Evolutionary conservation across 2,888 invertebrate genomes (phyloP).

Genomic region (Dendrolimus houi): DNA sequence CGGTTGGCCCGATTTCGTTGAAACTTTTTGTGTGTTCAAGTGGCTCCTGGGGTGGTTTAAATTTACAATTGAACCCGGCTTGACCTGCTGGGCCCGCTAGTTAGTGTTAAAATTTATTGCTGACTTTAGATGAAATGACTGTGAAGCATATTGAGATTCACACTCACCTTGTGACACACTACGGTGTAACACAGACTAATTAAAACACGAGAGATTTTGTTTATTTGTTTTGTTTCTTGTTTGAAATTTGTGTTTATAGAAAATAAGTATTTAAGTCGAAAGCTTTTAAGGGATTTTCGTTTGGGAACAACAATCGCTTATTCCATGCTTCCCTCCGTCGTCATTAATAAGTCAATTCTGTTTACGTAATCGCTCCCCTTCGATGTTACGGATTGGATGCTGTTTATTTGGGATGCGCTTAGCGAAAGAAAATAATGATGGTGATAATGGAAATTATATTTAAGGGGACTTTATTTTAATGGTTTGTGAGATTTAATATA

Average conservation of each 20-base stretch:
- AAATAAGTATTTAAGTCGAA: constrained; percentile 45
- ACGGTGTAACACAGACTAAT: constrained; percentile 30
- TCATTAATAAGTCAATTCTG: constrained; percentile 27
- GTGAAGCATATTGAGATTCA: too few relatives aligned
- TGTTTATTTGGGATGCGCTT: constrained; percentile 17
- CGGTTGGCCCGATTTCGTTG: too few relatives aligned
- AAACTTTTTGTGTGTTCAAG: too few relatives aligned
- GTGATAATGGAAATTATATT: constrained; percentile 1
- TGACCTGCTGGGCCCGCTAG: too few relatives aligned
- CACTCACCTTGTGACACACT: too few relatives aligned
- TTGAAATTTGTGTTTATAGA: constrained; percentile 37
- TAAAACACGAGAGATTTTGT: constrained; percentile 33
- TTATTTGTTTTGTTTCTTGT: constrained; percentile 31
- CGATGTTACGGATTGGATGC: neutral
- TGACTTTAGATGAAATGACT: too few relatives aligned
- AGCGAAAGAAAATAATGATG: constrained; percentile 16
- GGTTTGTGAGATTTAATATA: too few relatives aligned
- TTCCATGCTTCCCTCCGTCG: constrained; percentile 17
- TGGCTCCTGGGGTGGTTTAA: too few relatives aligned
- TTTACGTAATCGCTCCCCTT: constrained; percentile 23
- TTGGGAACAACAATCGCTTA: constrained; percentile 42
- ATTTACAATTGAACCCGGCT: too few relatives aligned
- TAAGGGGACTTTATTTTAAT: too few relatives aligned
- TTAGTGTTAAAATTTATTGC: too few relatives aligned
- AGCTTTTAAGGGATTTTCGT: constrained; percentile 45